A percentile compares a stretch with the other conserved stretches of the same genome.
These are phyloP conservation scores for Tamias sibiricus DNA, from an alignment of 2,113 vertebrate genomes.

Conservation along the genomic window DNA sequence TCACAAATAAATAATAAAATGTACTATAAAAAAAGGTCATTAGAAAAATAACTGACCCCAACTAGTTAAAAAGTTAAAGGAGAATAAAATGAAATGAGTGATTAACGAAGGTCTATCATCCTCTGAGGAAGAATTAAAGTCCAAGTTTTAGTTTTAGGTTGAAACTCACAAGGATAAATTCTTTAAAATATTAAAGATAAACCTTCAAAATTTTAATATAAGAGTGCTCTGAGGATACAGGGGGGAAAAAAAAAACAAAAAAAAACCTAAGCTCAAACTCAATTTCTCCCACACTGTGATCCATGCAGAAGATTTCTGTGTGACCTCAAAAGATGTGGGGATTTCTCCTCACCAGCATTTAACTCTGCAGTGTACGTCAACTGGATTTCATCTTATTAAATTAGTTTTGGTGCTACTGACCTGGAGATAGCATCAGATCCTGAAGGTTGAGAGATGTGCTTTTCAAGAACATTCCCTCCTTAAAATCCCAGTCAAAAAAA, in stretches of 20 bases:
- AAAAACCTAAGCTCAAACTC: not conserved
- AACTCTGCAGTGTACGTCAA: not conserved
- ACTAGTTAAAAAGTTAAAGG: not conserved
- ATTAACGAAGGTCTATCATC: not conserved
- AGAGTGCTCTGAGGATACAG: not conserved
- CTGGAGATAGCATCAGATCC: not conserved
- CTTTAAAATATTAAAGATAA: not conserved
- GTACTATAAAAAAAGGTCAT: not conserved
- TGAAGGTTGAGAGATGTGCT: accelerated
- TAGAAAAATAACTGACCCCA: not conserved
- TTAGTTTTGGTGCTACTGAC: not conserved
- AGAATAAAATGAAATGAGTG: no score
- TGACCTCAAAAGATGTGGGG: no score
- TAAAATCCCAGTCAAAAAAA: no score
- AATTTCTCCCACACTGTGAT: not conserved
- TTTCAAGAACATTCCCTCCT: not conserved
- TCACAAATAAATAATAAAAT: no score
- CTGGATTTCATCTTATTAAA: not conserved
- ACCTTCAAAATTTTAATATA: not conserved
- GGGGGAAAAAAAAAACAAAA: no score
- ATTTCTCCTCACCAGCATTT: no score
- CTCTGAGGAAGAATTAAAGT: not conserved
- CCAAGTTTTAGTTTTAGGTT: not conserved
- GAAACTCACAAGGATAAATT: not conserved
- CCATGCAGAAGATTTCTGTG: not conserved